Percentiles rank a stretch among this genome's conserved stretches.
Conservation (phyloP, 2,113 vertebrate species). For the Pituophis catenifer region DNA sequence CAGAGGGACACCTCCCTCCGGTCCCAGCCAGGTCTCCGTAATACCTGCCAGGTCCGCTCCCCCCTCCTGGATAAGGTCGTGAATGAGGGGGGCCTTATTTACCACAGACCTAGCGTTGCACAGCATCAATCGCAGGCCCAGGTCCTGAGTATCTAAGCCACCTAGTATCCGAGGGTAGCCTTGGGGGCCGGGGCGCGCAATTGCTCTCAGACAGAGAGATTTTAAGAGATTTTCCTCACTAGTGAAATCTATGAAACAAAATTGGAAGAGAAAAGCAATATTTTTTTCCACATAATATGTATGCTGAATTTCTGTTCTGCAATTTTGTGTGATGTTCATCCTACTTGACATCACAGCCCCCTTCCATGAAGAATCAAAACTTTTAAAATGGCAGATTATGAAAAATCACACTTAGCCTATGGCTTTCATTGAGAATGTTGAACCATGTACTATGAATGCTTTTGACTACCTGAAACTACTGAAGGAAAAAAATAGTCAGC, state of each 20-base stretch:
- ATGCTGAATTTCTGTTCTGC: background rate
- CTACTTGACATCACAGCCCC: background rate
- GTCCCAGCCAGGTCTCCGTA: too few species aligned
- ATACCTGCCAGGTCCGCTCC: too few species aligned
- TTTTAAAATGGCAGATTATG: background rate
- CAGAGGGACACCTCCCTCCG: too few species aligned
- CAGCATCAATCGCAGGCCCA: too few species aligned
- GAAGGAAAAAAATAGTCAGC: background rate
- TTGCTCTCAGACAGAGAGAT: too few species aligned
- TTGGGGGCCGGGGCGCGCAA: too few species aligned
- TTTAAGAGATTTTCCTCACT: background rate
- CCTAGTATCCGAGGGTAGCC: too few species aligned
- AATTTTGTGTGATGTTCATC: background rate
- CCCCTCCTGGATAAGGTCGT: too few species aligned
- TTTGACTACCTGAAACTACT: background rate
- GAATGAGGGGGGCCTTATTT: too few species aligned
- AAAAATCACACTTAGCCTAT: background rate
- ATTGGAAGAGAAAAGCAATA: background rate
- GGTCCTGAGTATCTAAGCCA: too few species aligned
- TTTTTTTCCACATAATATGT: background rate
- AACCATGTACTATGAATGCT: background rate
- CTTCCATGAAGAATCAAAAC: background rate
- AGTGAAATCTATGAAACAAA: background rate
- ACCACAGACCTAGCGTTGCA: too few species aligned
- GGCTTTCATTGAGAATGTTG: background rate